These are phyloP conservation scores for Drosophila nigritarsus DNA, from an alignment of 2,888 invertebrate genomes.

Conservation along the genomic window DNA sequence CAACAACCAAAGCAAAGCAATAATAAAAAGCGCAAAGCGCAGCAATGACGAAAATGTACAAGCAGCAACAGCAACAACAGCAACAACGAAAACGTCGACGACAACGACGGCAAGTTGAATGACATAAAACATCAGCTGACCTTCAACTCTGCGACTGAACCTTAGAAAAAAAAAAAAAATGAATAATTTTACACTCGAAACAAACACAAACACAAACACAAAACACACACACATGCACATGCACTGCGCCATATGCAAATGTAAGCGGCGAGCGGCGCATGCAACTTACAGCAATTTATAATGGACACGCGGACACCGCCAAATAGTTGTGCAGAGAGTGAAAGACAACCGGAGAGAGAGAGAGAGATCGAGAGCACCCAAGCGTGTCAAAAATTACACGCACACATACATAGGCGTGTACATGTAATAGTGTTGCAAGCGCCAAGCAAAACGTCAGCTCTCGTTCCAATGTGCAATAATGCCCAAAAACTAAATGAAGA, in stretches of 20 bases:
- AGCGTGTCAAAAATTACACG: conserved; percentile 33
- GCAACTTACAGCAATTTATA: conserved; percentile 72
- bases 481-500: conserved; percentile 21
- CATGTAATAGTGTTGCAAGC: conserved; percentile 43
- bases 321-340: conserved; percentile 20
- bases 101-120: conserved; percentile 83
- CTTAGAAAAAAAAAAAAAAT: conserved; percentile 83
- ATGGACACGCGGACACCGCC: conserved; percentile 36
- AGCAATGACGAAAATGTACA: conserved; percentile 75
- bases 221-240: conserved; percentile 22
- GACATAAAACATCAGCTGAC: conserved; percentile 85
- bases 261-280: conserved; percentile 59
- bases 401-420: background rate
- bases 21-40: conserved; percentile 53
- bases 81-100: conserved; percentile 54
- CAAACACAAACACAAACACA: conserved; percentile 43
- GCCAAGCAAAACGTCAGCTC: conserved; percentile 20
- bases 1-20: conserved; percentile 18
- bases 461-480: conserved; percentile 15
- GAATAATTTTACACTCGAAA: conserved; percentile 83
- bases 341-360: conserved; percentile 20
- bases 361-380: conserved; percentile 46
- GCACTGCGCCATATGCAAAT: conserved; percentile 60
- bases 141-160: conserved; percentile 85
- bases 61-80: conserved; percentile 52